A percentile compares a stretch with the other conserved stretches of the same genome.
phyloP scores from a whole-genome alignment of 2,797 vertebrate genomes.

The Myotis vivesi region DNA sequence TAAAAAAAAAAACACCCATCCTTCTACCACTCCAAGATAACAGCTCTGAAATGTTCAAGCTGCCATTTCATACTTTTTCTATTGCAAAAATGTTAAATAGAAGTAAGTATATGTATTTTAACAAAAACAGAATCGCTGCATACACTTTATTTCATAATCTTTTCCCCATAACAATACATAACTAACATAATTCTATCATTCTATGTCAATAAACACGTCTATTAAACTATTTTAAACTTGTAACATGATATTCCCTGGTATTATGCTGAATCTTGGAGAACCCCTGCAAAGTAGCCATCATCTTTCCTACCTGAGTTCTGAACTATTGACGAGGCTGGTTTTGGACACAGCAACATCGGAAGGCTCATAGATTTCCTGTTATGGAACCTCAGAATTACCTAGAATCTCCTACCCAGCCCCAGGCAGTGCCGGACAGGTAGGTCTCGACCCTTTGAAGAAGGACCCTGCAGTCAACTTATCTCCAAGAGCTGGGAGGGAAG shows the following conservation, averaged over 20 bases:
- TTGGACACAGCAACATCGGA: neutral
- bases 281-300: neutral
- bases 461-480: neutral
- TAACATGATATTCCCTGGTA: neutral
- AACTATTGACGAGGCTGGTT: neutral
- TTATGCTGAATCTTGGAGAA: neutral
- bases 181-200: neutral
- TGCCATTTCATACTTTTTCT: neutral
- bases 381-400: neutral
- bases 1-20: neutral
- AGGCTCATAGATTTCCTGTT: neutral
- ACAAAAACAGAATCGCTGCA: neutral
- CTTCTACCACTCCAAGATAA: neutral
- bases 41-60: neutral
- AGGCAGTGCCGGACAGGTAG: neutral
- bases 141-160: neutral
- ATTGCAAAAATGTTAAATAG: neutral
- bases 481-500: neutral
- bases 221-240: neutral
- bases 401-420: neutral
- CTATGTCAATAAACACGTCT: neutral
- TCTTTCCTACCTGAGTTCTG: neutral
- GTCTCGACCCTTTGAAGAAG: accelerated
- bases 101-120: neutral
- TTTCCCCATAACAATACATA: neutral